Evolutionary conservation across 2,113 vertebrate species (phyloP).

Genomic region (Amphilophus citrinellus): DNA sequence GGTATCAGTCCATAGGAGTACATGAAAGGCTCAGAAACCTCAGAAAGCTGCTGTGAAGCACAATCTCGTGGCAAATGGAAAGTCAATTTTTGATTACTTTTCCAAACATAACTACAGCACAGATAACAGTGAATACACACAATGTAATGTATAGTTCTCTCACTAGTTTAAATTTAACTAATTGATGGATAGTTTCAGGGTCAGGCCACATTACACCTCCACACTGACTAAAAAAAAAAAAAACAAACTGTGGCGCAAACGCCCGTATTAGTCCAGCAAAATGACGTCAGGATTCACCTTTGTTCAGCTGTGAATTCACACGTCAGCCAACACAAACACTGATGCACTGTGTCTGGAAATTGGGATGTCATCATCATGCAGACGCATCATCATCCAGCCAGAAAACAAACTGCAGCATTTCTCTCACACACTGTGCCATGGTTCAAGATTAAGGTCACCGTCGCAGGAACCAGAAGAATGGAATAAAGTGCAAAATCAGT

Average conservation of each 20-base stretch:
- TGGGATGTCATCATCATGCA: slow-evolving; percentile 13
- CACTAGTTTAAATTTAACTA: background rate
- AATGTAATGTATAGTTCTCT: background rate
- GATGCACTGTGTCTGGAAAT: slow-evolving; percentile 14
- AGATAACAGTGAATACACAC: background rate
- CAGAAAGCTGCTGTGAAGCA: slow-evolving; percentile 26
- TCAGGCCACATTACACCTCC: background rate
- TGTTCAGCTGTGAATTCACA: background rate
- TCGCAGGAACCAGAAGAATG: background rate
- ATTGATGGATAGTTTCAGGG: background rate
- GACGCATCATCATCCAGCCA: background rate
- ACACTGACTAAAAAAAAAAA: background rate
- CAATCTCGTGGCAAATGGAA: slow-evolving; percentile 30
- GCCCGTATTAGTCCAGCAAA: background rate
- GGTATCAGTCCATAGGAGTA: slow-evolving; percentile 30
- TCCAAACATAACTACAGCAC: slow-evolving; percentile 25
- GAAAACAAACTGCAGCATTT: slow-evolving; percentile 11
- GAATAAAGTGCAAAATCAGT: background rate
- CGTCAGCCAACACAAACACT: slow-evolving; percentile 31
- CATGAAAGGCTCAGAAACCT: slow-evolving; percentile 49
- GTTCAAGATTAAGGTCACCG: background rate
- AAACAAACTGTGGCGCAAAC: background rate
- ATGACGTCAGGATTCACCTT: slow-evolving; percentile 24
- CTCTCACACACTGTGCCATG: background rate
- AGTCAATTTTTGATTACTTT: slow-evolving; percentile 40